Percentiles rank a stretch among this genome's conserved stretches.
These are phyloP conservation scores for Calliopum simillimum DNA, from an alignment of 2,888 invertebrate species.

Conservation along the genomic window DNA sequence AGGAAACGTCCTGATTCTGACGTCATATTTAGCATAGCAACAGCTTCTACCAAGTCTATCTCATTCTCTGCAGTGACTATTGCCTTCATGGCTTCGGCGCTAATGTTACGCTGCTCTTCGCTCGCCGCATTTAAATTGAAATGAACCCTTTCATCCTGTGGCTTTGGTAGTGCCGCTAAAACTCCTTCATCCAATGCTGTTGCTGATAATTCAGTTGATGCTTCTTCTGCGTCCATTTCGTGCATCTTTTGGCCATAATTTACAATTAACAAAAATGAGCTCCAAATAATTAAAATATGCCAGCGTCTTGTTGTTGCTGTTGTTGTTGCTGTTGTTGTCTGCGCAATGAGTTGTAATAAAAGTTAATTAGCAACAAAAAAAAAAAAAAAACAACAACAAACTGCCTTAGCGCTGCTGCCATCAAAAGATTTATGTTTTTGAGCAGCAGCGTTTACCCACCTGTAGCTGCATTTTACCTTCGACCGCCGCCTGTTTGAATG, in stretches of 20 bases:
- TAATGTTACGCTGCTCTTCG: too few relatives aligned
- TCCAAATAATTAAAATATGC: constrained; percentile 32
- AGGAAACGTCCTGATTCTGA: too few relatives aligned
- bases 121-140: too few relatives aligned
- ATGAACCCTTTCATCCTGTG: neutral
- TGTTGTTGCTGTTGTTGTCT: neutral
- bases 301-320: constrained; percentile 3
- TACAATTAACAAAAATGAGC: constrained; percentile 26
- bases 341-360: neutral
- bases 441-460: neutral
- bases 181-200: too few relatives aligned
- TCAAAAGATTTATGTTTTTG: neutral
- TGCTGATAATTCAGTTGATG: neutral
- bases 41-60: too few relatives aligned
- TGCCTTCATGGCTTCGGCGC: too few relatives aligned
- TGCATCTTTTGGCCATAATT: constrained; percentile 28
- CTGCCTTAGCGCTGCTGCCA: neutral
- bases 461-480: neutral
- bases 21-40: too few relatives aligned
- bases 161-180: constrained; percentile 26
- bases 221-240: too few relatives aligned
- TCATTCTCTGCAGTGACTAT: too few relatives aligned
- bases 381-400: neutral
- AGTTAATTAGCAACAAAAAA: too few relatives aligned
- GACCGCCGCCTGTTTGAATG: neutral